These are phyloP conservation scores for Diabrotica balteata DNA, from an alignment of 2,888 invertebrate species.

Conservation along the genomic window DNA sequence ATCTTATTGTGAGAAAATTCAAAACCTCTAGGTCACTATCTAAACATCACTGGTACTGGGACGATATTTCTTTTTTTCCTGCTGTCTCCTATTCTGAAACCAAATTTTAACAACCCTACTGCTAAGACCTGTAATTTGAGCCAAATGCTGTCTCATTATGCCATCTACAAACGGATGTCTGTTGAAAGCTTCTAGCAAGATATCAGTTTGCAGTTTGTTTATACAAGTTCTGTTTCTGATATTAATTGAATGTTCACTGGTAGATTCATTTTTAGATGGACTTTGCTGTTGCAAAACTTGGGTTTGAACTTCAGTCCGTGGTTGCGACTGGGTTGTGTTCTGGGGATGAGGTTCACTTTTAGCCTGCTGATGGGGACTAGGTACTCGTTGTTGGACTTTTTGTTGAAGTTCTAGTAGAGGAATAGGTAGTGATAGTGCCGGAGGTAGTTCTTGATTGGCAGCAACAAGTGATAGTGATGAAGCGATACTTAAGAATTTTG, in stretches of 20 bases:
- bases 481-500: not conserved
- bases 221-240: constrained; percentile 5
- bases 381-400: not conserved
- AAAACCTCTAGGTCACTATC: not conserved
- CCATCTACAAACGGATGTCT: constrained; percentile 7
- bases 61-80: constrained; percentile 12
- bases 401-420: not conserved
- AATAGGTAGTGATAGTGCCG: not conserved
- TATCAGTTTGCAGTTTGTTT: not conserved
- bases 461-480: not conserved
- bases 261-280: not conserved
- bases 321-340: not conserved
- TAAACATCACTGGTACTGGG: not conserved
- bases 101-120: constrained; percentile 26
- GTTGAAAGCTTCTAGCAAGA: constrained; percentile 2
- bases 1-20: no score
- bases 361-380: no score
- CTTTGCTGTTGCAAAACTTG: not conserved
- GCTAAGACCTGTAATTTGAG: constrained; percentile 18
- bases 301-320: not conserved
- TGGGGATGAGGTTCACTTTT: not conserved
- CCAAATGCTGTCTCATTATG: constrained; percentile 10
- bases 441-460: not conserved
- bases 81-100: constrained; percentile 30
- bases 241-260: not conserved